Conservation (phyloP, 2,797 vertebrate species). For the Serranus cabrilla region DNA sequence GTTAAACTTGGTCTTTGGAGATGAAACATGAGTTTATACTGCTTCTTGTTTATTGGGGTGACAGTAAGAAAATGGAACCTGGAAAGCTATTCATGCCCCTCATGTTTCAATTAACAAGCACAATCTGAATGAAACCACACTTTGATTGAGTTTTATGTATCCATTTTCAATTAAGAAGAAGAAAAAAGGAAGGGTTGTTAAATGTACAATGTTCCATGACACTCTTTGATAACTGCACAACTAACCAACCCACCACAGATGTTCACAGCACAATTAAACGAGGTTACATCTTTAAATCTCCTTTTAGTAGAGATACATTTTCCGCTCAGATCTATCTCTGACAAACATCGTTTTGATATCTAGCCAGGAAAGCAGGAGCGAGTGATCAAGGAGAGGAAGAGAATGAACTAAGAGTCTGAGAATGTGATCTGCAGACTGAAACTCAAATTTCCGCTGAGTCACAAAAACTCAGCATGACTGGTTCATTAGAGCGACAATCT, state of each 20-base stretch:
- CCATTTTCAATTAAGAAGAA: conserved; percentile 11
- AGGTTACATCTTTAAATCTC: not conserved
- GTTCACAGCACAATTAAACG: not conserved
- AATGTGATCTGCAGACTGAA: conserved; percentile 42
- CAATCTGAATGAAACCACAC: conserved; percentile 1
- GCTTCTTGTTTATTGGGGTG: not conserved
- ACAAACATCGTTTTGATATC: not conserved
- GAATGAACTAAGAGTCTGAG: conserved; percentile 20
- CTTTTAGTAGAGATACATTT: not conserved
- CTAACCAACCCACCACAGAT: conserved; percentile 20
- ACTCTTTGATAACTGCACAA: conserved; percentile 7
- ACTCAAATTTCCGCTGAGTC: conserved; percentile 22
- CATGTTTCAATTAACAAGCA: not conserved
- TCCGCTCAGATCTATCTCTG: not conserved
- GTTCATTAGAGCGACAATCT: conserved; percentile 26
- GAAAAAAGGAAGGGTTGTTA: conserved; percentile 12
- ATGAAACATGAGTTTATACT: not conserved
- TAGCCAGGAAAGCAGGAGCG: not conserved
- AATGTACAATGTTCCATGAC: conserved; percentile 1
- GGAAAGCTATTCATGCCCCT: not conserved
- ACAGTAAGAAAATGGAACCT: not conserved
- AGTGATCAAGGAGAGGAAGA: not conserved
- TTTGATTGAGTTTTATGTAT: conserved; percentile 12
- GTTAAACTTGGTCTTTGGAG: not conserved
- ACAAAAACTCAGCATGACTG: not conserved